Conservation (phyloP, 2,888 invertebrate species). For the Endotricha flammealis region DNA sequence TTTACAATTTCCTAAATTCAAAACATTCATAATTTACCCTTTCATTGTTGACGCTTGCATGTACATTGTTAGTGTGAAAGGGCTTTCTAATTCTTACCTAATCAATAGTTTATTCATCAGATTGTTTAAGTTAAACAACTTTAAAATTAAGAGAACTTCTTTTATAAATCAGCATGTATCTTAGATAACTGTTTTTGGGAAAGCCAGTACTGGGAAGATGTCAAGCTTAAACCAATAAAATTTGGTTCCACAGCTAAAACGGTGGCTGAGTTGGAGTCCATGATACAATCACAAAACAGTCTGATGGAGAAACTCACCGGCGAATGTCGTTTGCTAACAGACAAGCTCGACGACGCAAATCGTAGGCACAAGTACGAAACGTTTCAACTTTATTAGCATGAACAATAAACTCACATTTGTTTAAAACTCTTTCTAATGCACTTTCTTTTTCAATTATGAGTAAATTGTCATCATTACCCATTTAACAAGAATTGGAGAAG, state of each 20-base stretch:
- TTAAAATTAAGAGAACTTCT: neutral
- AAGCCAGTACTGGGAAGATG: neutral
- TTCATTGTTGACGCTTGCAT: slow-evolving; percentile 73
- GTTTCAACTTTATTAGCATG: slow-evolving; percentile 60
- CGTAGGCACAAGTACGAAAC: slow-evolving; percentile 90
- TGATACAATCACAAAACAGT: slow-evolving; percentile 94
- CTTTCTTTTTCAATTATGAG: slow-evolving; percentile 18
- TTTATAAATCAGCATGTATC: neutral
- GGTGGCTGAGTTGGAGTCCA: slow-evolving; percentile 92
- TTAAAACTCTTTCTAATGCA: slow-evolving; percentile 25
- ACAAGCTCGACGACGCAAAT: slow-evolving; percentile 93
- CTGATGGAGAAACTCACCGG: slow-evolving; percentile 94
- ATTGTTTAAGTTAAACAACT: slow-evolving; percentile 47
- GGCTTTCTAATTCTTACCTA: slow-evolving; percentile 49
- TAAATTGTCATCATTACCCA: slow-evolving; percentile 62
- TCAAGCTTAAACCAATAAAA: slow-evolving; percentile 61
- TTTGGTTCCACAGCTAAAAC: slow-evolving; percentile 87
- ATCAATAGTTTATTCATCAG: slow-evolving; percentile 86
- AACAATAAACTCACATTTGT: slow-evolving; percentile 26
- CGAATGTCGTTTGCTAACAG: slow-evolving; percentile 92
- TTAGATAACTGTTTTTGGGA: neutral
- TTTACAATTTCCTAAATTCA: slow-evolving; percentile 39
- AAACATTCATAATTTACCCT: slow-evolving; percentile 77
- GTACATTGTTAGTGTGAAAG: slow-evolving; percentile 58
- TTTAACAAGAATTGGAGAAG: slow-evolving; percentile 34